phyloP scores from a whole-genome alignment of 2,888 invertebrate species.

The Torymus texanus region DNA sequence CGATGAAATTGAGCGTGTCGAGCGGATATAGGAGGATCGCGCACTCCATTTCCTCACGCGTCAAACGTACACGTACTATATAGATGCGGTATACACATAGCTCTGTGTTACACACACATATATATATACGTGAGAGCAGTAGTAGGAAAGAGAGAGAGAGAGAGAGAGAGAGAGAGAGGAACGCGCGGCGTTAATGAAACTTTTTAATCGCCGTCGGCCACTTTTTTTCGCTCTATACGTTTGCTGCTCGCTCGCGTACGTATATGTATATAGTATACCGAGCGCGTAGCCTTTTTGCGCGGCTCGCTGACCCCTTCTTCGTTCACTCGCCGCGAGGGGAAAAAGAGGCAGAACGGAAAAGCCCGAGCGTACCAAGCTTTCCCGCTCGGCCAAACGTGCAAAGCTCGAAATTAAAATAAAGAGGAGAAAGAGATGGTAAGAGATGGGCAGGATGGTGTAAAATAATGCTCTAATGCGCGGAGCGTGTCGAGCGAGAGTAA shows the following conservation, averaged over 20 bases:
- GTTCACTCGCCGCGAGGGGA: not conserved
- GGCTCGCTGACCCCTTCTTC: constrained; percentile 7
- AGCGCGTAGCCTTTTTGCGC: not conserved
- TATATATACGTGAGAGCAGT: not conserved
- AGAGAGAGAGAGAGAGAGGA: constrained; percentile 58
- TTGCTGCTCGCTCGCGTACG: constrained; percentile 1
- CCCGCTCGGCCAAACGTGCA: constrained; percentile 56
- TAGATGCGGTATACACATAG: not conserved
- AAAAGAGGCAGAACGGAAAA: not conserved
- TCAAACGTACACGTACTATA: not conserved
- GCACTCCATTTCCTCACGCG: constrained; percentile 51
- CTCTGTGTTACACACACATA: not conserved
- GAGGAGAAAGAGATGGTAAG: constrained; percentile 41
- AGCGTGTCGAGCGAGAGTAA: not conserved
- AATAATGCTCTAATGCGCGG: constrained; percentile 5
- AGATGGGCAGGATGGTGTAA: not conserved
- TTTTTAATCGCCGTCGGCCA: constrained; percentile 65
- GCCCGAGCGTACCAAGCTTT: constrained; percentile 49
- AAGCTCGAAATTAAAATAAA: constrained; percentile 62
- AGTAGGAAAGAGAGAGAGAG: constrained; percentile 55
- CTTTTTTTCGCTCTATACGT: constrained; percentile 52
- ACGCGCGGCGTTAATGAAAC: constrained; percentile 65
- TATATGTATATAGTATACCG: too few relatives aligned
- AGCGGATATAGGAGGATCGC: constrained; percentile 49
- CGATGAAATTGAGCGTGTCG: constrained; percentile 57